These are phyloP conservation scores for Mythimna ferrago DNA, from an alignment of 2,888 invertebrate species.

Conservation along the genomic window DNA sequence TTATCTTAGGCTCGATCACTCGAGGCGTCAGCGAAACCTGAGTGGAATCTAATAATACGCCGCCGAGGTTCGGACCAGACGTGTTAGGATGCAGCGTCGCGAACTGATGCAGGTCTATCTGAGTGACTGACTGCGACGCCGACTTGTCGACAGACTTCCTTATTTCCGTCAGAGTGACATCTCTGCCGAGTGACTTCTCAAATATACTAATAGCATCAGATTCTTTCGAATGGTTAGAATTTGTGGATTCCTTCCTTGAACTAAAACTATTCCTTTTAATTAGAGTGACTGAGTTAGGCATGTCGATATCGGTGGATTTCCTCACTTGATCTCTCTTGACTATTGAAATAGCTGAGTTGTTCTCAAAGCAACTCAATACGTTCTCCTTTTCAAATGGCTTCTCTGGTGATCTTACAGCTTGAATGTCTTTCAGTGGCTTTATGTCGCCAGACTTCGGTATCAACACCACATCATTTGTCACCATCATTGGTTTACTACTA, in stretches of 20 bases:
- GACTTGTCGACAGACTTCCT: conserved; percentile 87
- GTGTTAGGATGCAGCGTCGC: conserved; percentile 82
- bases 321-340: conserved; percentile 87
- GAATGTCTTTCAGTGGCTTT: conserved; percentile 86
- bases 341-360: conserved; percentile 89
- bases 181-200: conserved; percentile 88
- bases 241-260: conserved; percentile 87
- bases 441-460: conserved; percentile 88
- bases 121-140: conserved; percentile 69
- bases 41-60: conserved; percentile 80
- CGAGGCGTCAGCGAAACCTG: conserved; percentile 86
- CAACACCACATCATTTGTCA: conserved; percentile 87
- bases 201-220: conserved; percentile 88
- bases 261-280: conserved; percentile 87
- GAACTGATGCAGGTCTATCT: conserved; percentile 83
- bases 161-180: conserved; percentile 88
- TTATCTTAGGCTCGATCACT: conserved; percentile 74
- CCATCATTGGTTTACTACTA: conserved; percentile 83
- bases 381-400: conserved; percentile 86
- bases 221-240: conserved; percentile 86
- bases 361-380: conserved; percentile 88
- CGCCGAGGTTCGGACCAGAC: conserved; percentile 70
- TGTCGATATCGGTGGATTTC: conserved; percentile 86
- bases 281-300: conserved; percentile 86
- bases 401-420: conserved; percentile 85